Conservation (phyloP, 2,797 vertebrate species). For the Spondyliosoma cantharus region DNA sequence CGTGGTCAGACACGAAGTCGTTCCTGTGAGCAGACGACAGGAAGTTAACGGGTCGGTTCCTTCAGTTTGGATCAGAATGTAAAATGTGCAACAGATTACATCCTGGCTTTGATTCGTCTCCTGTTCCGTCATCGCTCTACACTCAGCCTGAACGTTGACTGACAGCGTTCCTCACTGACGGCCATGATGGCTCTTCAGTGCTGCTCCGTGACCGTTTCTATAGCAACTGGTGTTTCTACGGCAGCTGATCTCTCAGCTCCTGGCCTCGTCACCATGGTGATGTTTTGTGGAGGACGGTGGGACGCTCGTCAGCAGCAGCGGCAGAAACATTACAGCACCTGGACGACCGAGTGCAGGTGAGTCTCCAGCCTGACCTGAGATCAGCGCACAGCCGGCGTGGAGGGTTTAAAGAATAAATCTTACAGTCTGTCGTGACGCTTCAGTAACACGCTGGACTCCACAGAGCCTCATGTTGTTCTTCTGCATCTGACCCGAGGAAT, state of each 20-base stretch:
- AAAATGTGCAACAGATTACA: neutral
- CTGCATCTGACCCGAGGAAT: constrained; percentile 14
- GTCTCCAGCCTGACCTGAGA: no score
- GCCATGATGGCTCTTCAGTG: constrained; percentile 32
- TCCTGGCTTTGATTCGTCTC: neutral
- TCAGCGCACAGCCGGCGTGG: neutral
- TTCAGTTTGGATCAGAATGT: neutral
- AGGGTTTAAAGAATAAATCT: neutral
- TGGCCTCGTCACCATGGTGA: constrained; percentile 64
- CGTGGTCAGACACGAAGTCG: no score
- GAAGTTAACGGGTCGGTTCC: neutral
- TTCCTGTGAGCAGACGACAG: no score
- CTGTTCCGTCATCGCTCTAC: neutral
- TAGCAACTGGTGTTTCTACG: constrained; percentile 60
- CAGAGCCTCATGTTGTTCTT: neutral
- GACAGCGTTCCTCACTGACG: constrained; percentile 16
- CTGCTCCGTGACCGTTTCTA: constrained; percentile 52
- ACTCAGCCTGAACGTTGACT: constrained; percentile 9
- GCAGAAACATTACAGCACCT: neutral
- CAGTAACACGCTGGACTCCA: neutral
- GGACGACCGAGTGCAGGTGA: constrained; percentile 3
- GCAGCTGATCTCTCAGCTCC: constrained; percentile 61
- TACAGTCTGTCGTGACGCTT: neutral
- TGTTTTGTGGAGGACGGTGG: constrained; percentile 32
- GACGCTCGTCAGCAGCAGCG: constrained; percentile 2